Conservation (phyloP, 2,888 invertebrate genomes). For the Eupithecia vulgata region DNA sequence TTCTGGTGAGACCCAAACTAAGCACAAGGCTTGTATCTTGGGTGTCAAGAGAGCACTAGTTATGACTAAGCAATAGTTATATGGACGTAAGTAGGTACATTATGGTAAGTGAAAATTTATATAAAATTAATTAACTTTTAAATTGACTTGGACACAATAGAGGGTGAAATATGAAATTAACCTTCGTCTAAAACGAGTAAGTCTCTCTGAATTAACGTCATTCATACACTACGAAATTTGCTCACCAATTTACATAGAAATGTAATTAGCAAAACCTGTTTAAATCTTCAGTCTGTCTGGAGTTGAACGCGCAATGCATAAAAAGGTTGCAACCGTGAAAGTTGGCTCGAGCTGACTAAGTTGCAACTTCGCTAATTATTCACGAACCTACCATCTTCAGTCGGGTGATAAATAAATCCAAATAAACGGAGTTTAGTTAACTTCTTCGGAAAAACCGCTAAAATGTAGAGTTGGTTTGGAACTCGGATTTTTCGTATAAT, state of each 20-base stretch:
- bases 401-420: slow-evolving; percentile 42
- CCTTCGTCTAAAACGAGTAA: slow-evolving; percentile 19
- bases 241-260: slow-evolving; percentile 52
- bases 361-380: slow-evolving; percentile 54
- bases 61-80: too few species aligned
- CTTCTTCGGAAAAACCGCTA: slow-evolving; percentile 18
- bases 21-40: too few species aligned
- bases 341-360: slow-evolving; percentile 37
- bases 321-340: slow-evolving; percentile 47
- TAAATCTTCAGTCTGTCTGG: slow-evolving; percentile 43
- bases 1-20: too few species aligned
- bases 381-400: slow-evolving; percentile 46
- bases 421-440: slow-evolving; percentile 36
- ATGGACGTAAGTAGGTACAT: too few species aligned
- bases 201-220: slow-evolving; percentile 37
- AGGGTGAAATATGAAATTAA: not conserved
- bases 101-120: too few species aligned
- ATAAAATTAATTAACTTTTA: too few species aligned
- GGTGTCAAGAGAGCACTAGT: too few species aligned
- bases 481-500: not conserved
- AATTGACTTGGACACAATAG: too few species aligned
- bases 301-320: slow-evolving; percentile 53
- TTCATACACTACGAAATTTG: slow-evolving; percentile 41
- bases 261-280: slow-evolving; percentile 49
- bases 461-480: not conserved